Evolutionary conservation across 2,888 invertebrate genomes (phyloP), one percentile per base, ranked within the genome.

Genomic region (Seladonia tumulorum): DNA sequence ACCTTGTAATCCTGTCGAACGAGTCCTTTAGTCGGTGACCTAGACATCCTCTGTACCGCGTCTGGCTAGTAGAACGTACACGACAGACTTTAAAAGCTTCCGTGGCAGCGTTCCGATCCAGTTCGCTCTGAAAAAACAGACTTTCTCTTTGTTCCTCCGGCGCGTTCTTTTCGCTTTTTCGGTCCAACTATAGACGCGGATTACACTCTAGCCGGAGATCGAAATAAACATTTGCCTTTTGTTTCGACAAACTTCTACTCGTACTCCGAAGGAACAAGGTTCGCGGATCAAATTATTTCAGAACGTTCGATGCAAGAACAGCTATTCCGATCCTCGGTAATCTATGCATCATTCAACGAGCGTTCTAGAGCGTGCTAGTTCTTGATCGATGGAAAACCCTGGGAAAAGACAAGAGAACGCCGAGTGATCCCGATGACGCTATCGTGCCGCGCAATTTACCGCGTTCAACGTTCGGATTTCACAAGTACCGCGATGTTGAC

Each of bases 1-100:
- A 39, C 49, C 63, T 78, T 68, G 73, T 25, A n/a, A 81, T 84
- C 87, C 71, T 60, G 75, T 39, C 16, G 39, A 60, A 66, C 83
- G 53, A 73, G 82, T 80, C 75, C 76, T 76, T 66, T 68, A 76
- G 18, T 49, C 53, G 72, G 39, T 57, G 87, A 82, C 87, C 83
- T 76, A 78, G 76, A 87, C 87, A 77, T 66, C 71, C n/a, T 75
- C 39, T 1, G 53, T 22, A 42, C 35, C 45, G 25, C 10, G 60
- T 73, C 63, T 74, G 49, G 25, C n/a, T 77, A 22, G 63, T 42
- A 68, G 66, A 49, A 76, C 47, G n/a, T 16, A n/a, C 47, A 25
- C 39, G 42, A 35, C 35, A 39, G 68, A 39, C 68, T 35, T 68
- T 39, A 39, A 35, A 35, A 68, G 68, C 68, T 68, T 35, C 68